Conservation (phyloP, 2,113 vertebrate genomes). For the Indicator indicator region DNA sequence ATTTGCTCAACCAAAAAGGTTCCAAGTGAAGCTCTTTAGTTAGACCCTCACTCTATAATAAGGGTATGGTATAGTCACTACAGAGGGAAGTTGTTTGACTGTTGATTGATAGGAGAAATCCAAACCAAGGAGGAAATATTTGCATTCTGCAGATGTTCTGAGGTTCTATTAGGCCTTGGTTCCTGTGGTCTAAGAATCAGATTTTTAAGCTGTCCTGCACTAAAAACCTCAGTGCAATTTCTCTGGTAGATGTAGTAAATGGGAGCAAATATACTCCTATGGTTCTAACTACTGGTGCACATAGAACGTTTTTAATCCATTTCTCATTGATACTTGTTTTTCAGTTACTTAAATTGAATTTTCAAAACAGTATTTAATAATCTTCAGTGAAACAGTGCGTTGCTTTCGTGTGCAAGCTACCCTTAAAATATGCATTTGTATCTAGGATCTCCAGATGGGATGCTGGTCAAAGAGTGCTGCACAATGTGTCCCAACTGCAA, state of each 20-base stretch:
- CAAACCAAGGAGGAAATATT: not conserved
- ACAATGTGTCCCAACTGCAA: not conserved
- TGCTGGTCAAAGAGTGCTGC: not conserved
- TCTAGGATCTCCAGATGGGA: not conserved
- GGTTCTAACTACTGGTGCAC: not conserved
- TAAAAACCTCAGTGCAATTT: not conserved
- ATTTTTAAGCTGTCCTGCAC: not conserved
- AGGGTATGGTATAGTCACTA: not conserved
- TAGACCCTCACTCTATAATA: not conserved
- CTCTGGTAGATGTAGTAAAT: not conserved
- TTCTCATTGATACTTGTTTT: not conserved
- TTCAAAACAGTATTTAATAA: not conserved
- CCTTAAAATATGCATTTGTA: not conserved
- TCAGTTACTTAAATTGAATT: not conserved
- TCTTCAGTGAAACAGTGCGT: rapidly evolving
- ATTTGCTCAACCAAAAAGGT: not conserved
- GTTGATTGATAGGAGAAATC: not conserved
- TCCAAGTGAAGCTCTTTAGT: not conserved
- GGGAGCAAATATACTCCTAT: not conserved
- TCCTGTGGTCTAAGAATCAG: not conserved
- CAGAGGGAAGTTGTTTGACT: not conserved
- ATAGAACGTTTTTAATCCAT: not conserved
- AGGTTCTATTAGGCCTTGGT: not conserved
- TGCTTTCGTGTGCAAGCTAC: not conserved
- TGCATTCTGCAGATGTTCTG: not conserved